phyloP scores from a whole-genome alignment of 2,797 vertebrate species.

The Ataeniobius toweri region DNA sequence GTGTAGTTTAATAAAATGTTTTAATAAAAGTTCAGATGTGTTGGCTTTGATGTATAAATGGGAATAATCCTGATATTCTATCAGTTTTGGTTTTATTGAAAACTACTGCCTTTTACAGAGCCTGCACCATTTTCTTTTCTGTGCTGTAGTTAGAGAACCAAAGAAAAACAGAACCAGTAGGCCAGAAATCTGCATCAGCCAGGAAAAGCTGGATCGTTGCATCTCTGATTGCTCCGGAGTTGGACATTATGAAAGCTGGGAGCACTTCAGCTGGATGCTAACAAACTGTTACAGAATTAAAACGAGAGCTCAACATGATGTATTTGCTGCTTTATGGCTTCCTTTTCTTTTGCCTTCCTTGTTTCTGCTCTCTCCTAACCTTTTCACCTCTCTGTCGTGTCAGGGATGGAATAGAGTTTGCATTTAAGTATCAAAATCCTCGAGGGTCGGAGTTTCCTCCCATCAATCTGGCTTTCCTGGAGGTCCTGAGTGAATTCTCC shows the following conservation, averaged over 20 bases:
- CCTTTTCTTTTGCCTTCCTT: constrained; percentile 20
- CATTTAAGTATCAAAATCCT: constrained; percentile 97
- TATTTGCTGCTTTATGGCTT: neutral
- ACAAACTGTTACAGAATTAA: neutral
- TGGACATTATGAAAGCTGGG: neutral
- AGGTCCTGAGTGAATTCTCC: constrained; percentile 97
- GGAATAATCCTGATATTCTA: no score
- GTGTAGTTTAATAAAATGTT: no score
- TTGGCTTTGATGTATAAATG: no score
- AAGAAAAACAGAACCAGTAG: no score
- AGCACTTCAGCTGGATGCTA: neutral
- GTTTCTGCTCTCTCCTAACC: neutral
- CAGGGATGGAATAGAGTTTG: constrained; percentile 98
- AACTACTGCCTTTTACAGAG: no score
- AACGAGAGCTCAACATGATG: neutral
- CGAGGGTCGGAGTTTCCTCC: constrained; percentile 96
- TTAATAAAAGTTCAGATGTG: no score
- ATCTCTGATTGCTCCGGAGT: no score
- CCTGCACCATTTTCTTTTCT: no score
- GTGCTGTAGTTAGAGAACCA: no score
- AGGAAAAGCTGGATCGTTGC: neutral
- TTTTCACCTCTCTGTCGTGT: neutral
- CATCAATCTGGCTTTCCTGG: constrained; percentile 95
- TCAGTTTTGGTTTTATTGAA: no score
- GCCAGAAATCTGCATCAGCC: neutral